Conservation (phyloP, 2,797 vertebrate species). For the Fistularia commersonii region DNA sequence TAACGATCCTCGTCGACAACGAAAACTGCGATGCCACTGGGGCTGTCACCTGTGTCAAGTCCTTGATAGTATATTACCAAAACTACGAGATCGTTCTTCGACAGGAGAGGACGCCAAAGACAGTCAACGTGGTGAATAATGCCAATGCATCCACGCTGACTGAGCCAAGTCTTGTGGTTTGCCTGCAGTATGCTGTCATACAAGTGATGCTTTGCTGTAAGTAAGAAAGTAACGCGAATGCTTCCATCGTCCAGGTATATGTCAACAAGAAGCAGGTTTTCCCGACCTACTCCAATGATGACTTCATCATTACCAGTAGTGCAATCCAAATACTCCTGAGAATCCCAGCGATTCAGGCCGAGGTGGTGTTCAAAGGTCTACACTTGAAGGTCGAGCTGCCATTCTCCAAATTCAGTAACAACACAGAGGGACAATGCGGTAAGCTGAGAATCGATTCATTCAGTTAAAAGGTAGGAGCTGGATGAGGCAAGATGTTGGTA, state of each 20-base stretch:
- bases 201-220: not conserved
- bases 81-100: slow-evolving; percentile 73
- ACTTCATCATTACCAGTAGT: slow-evolving; percentile 73
- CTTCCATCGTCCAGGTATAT: slow-evolving; percentile 70
- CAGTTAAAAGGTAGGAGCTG: not conserved
- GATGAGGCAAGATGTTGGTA: not conserved
- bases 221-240: not conserved
- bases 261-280: slow-evolving; percentile 68
- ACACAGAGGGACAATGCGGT: slow-evolving; percentile 95
- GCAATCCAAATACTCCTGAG: slow-evolving; percentile 73
- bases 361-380: slow-evolving; percentile 77
- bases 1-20: slow-evolving; percentile 81
- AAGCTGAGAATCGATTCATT: slow-evolving; percentile 22
- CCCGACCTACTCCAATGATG: slow-evolving; percentile 74
- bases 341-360: slow-evolving; percentile 72
- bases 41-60: slow-evolving; percentile 59
- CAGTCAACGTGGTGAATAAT: slow-evolving; percentile 51
- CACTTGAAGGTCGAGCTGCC: slow-evolving; percentile 78
- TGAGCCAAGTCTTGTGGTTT: not conserved
- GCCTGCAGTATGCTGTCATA: not conserved
- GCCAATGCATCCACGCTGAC: not conserved
- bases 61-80: slow-evolving; percentile 80
- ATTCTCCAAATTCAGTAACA: slow-evolving; percentile 76
- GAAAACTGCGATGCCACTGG: slow-evolving; percentile 74
- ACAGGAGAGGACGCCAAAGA: slow-evolving; percentile 33